Evolutionary conservation across 2,113 vertebrate genomes (phyloP), one percentile per base, ranked within the genome.

Genomic region (Zeus faber): DNA sequence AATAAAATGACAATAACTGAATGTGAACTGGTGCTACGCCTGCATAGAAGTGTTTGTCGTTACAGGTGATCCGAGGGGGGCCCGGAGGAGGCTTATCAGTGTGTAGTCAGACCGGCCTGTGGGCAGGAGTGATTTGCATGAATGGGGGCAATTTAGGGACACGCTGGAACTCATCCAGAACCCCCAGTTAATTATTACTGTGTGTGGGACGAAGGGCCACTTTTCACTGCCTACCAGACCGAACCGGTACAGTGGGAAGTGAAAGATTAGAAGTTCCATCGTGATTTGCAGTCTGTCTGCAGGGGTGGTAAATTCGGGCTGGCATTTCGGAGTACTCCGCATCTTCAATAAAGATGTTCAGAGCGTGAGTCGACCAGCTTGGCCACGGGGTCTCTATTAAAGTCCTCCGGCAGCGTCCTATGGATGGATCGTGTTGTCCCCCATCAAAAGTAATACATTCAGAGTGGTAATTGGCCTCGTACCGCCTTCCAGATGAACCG

Each of bases 171-270:
- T 43, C 31, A 29, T 70, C 79, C 83, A 85, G 65, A 40, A n/a
- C n/a, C n/a, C n/a, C n/a, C n/a, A 66, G 83, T 85, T 83, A 80
- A 85, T 84, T 74, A 81, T 87, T 77, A 55, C 10, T 29, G 0
- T 53, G 41, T 44, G 13, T 49, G 27, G 62, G 50, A 16, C 66
- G 54, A 67, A 67, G 47, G 48, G 49, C 33, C 29, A 57, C 75
- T 68, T 64, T 69, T 79, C 50, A 67, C 46, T 20, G 6, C 46
- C 27, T 58, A 65, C 39, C 52, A 49, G 70, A 69, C 50, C 44
- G 43, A 57, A 76, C 56, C 47, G 41, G 10, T 54, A 16, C 60
- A 49, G 45, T 56, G 48, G 73, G 65, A 70, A 71, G 46, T 49
- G 39, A 49, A 58, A 31, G 31, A 49, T 55, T 49, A 59, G 2